Evolutionary conservation across 2,113 vertebrate species (phyloP).

Genomic region (Nycticryphes semicollaris): DNA sequence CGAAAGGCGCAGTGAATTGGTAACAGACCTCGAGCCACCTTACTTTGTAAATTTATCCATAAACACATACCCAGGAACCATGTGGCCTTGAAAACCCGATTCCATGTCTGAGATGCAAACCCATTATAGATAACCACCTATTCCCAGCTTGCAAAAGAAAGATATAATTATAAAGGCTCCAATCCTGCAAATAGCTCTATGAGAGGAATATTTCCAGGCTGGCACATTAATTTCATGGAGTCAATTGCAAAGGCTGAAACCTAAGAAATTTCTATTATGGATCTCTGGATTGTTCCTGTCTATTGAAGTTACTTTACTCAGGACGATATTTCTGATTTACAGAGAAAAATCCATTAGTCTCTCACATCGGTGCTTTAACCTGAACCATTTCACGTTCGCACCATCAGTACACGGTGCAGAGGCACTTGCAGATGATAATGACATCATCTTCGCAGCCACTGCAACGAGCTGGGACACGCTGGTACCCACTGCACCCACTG

Average conservation of each 20-base stretch:
- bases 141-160: background rate
- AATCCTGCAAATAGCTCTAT: background rate
- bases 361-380: background rate
- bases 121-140: background rate
- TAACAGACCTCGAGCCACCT: background rate
- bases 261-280: background rate
- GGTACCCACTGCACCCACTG: background rate
- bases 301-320: background rate
- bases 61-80: background rate
- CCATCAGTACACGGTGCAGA: rapidly evolving
- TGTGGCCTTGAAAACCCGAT: background rate
- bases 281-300: background rate
- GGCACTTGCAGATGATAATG: background rate
- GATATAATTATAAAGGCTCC: background rate
- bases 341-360: background rate
- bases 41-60: background rate
- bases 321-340: background rate
- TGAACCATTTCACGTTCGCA: rapidly evolving
- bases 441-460: background rate
- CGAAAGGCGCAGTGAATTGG: rapidly evolving
- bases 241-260: background rate
- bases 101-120: background rate
- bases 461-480: rapidly evolving
- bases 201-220: background rate
- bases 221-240: background rate